Percentiles rank a stretch among this genome's conserved stretches.
Evolutionary conservation across 2,797 vertebrate species (phyloP).

Genomic region (Arrhamphus sclerolepis): DNA sequence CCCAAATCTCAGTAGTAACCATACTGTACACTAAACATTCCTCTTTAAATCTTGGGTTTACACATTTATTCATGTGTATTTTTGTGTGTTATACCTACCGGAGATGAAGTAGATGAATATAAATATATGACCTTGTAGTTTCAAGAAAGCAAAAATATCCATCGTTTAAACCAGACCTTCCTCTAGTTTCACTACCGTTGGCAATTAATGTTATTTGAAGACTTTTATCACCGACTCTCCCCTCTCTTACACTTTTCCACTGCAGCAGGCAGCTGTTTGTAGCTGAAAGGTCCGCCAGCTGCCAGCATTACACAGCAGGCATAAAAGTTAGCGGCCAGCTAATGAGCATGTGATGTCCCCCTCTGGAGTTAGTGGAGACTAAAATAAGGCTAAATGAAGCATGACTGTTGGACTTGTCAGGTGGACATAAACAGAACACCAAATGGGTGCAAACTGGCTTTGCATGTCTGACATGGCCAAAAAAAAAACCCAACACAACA

Average conservation of each 20-base stretch:
- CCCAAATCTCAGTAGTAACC: no score
- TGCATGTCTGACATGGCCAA: background rate
- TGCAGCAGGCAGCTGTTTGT: background rate
- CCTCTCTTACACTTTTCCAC: slow-evolving; percentile 1
- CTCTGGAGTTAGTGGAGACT: slow-evolving; percentile 7
- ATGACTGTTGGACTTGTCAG: slow-evolving; percentile 12
- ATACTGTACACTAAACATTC: no score
- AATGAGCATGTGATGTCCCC: slow-evolving; percentile 15
- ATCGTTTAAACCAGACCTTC: no score
- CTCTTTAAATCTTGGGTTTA: no score
- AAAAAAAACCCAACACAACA: no score
- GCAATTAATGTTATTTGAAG: background rate
- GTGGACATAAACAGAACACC: slow-evolving; percentile 8
- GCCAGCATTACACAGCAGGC: slow-evolving; percentile 13
- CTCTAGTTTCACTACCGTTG: background rate
- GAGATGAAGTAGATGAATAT: no score
- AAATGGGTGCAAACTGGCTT: slow-evolving; percentile 7
- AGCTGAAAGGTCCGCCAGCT: background rate
- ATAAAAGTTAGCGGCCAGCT: slow-evolving; percentile 8
- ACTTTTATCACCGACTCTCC: background rate
- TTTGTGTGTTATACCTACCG: no score
- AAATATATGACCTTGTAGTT: background rate
- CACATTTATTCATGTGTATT: no score
- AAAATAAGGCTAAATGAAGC: slow-evolving; percentile 17
- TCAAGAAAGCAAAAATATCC: background rate